A percentile compares a stretch with the other conserved stretches of the same genome.
Conservation (phyloP, 2,113 vertebrate species). For the Electrona antarctica region DNA sequence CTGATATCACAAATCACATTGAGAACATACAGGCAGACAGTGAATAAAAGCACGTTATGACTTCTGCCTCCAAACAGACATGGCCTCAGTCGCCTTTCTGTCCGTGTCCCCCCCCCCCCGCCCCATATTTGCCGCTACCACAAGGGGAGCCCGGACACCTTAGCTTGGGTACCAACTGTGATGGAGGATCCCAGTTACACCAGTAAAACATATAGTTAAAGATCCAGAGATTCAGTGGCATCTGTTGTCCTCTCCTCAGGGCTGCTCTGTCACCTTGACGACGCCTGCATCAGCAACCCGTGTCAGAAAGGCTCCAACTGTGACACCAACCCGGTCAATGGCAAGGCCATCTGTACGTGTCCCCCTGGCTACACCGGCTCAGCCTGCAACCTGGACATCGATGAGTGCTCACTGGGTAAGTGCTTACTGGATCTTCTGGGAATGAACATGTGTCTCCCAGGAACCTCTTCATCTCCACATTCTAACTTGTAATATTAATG, state of each 20-base stretch:
- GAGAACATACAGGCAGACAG: too few relatives aligned
- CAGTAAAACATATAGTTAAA: not conserved
- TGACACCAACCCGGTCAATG: constrained; percentile 96
- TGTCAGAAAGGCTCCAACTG: constrained; percentile 98
- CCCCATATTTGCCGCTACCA: too few relatives aligned
- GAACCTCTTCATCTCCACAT: not conserved
- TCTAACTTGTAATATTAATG: not conserved
- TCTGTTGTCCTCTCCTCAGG: constrained; percentile 70
- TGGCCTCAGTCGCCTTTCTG: too few relatives aligned
- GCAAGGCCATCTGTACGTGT: constrained; percentile 97
- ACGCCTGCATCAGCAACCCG: constrained; percentile 97
- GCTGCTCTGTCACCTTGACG: constrained; percentile 92
- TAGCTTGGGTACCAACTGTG: not conserved
- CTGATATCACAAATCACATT: too few relatives aligned
- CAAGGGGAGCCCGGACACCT: too few relatives aligned
- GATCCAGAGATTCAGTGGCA: too few relatives aligned
- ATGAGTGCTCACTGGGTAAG: constrained; percentile 92
- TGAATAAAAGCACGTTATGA: too few relatives aligned
- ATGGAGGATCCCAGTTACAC: not conserved
- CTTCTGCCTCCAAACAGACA: too few relatives aligned
- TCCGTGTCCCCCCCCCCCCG: too few relatives aligned
- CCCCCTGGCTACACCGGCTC: constrained; percentile 92
- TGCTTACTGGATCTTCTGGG: not conserved
- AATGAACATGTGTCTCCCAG: too few relatives aligned
- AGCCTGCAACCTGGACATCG: constrained; percentile 93